phyloP scores from a whole-genome alignment of 2,888 invertebrate genomes.

The Caenorhabditis sp. region DNA sequence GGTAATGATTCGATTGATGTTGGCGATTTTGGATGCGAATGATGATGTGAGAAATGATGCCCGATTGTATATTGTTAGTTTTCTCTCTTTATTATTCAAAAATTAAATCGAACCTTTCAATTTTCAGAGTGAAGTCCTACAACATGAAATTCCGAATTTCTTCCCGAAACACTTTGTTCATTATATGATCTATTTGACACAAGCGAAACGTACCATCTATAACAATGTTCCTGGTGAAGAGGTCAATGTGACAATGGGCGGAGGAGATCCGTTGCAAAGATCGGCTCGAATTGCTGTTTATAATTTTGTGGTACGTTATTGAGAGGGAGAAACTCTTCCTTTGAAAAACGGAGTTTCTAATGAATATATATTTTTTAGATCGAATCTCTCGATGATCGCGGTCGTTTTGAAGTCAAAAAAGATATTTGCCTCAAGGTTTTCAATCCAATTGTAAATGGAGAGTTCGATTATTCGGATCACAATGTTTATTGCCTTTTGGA shows the following conservation, averaged over 20 bases:
- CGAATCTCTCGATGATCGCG: constrained; percentile 28
- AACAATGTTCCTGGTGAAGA: constrained; percentile 10
- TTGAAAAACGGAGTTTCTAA: not conserved
- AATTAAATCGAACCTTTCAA: too few relatives aligned
- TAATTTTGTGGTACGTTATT: constrained; percentile 25
- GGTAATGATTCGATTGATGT: constrained; percentile 41
- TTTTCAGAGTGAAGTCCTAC: constrained; percentile 34
- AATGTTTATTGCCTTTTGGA: constrained; percentile 27
- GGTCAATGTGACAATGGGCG: constrained; percentile 28
- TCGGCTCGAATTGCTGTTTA: constrained; percentile 39
- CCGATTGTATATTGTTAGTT: constrained; percentile 25
- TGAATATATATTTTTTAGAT: constrained; percentile 10
- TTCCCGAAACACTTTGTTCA: constrained; percentile 30
- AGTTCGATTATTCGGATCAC: constrained; percentile 24
- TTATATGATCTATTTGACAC: constrained; percentile 39
- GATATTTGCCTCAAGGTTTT: constrained; percentile 29
- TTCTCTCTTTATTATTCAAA: too few relatives aligned
- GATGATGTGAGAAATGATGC: constrained; percentile 36
- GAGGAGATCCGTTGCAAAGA: constrained; percentile 23
- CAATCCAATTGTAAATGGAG: constrained; percentile 32
- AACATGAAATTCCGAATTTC: constrained; percentile 23
- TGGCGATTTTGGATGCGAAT: constrained; percentile 32
- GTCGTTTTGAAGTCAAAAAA: constrained; percentile 28
- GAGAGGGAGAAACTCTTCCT: not conserved
- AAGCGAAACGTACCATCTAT: constrained; percentile 20